Evolutionary conservation across 2,113 vertebrate genomes (phyloP).

Genomic region (Anser cygnoides): DNA sequence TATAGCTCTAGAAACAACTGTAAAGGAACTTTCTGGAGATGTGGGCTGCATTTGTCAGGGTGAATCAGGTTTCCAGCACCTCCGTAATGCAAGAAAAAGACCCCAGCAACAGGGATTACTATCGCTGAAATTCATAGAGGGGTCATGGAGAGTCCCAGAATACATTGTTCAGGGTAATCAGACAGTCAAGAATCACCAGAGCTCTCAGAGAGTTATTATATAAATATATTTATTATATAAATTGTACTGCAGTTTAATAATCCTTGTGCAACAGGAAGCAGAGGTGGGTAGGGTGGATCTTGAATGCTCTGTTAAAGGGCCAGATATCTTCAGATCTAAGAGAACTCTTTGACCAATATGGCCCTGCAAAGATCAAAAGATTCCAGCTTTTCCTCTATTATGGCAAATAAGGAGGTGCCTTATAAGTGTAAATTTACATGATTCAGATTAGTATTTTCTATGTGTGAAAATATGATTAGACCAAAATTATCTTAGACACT

Average conservation of each 20-base stretch:
- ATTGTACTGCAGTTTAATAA: neutral
- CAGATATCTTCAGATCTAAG: neutral
- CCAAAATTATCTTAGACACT: neutral
- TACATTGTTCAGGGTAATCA: neutral
- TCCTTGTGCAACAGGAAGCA: neutral
- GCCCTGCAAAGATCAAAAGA: neutral
- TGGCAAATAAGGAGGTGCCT: neutral
- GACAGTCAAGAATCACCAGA: neutral
- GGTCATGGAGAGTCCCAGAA: neutral
- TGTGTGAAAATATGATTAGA: neutral
- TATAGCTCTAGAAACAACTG: neutral
- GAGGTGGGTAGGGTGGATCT: neutral
- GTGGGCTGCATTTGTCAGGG: neutral
- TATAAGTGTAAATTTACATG: fast-evolving
- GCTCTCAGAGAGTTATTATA: neutral
- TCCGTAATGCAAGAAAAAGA: neutral
- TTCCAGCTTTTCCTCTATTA: neutral
- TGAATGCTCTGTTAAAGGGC: neutral
- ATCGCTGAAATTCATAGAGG: neutral
- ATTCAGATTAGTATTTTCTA: neutral
- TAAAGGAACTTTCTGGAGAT: neutral
- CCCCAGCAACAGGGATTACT: neutral
- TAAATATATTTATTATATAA: neutral
- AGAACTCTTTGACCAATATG: neutral
- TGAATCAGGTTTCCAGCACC: neutral